Evolutionary conservation across 2,797 vertebrate genomes (phyloP), one percentile per base, ranked within the genome.

Genomic region (Sciaenops ocellatus): DNA sequence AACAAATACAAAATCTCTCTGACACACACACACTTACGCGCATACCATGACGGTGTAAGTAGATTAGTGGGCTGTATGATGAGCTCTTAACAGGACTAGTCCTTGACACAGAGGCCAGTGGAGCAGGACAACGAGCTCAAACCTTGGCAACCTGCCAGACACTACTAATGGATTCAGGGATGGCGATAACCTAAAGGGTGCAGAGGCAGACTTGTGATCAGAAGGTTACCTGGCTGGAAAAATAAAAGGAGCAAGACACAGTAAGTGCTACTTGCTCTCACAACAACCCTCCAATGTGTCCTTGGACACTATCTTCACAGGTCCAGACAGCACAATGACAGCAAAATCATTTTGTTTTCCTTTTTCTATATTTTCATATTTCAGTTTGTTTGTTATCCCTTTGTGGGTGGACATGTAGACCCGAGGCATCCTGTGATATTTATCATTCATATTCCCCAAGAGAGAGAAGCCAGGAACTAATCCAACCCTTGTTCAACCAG

Each of bases 21-120:
- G 42, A 42, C 17, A 15, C 64, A 16, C n/a, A 55, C 24, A 67
- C 46, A 55, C 11, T 20, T 9, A 46, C 17, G 52, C 20, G 38
- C 51, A 62, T 75, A 70, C 56, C 46, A 66, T 69, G 13, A 47
- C 75, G 24, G 42, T 85, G 65, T 86, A 85, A 93, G 82, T 83
- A 85, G 91, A 94, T 94, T 90, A 91, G 69, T 38, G 52, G 56
- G 59, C 60, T 41, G 56, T 47, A 63, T 62, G 65, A 85, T 85
- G 85, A 87, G 80, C 85, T 66, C 69, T 83, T 81, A 89, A 86
- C 79, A 85, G 76, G 80, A 84, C 84, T 77, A 80, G 75, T 76
- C 71, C 59, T 77, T 89, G 66, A 73, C 83, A 79, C 51, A 59
- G 61, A 83, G 42, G 52, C 71, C 73, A 73, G 64, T 20, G 9